Conservation (phyloP, 2,888 invertebrate species). For the Lasioglossum lativentre region DNA sequence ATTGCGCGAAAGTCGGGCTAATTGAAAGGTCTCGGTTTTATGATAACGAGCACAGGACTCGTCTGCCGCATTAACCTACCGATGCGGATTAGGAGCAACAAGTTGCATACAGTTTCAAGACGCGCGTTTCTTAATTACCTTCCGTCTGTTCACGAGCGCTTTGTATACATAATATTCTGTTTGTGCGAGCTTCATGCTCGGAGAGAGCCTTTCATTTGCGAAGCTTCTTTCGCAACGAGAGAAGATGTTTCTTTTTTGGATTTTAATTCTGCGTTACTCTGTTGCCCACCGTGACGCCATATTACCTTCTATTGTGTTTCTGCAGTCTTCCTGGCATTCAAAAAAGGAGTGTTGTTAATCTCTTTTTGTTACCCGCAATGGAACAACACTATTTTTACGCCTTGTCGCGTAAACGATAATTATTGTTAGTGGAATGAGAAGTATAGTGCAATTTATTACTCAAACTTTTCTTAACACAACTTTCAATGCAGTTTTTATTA, state of each 20-base stretch:
- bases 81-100: conserved; percentile 32
- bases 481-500: neutral
- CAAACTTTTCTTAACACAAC: neutral
- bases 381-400: no score
- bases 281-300: neutral
- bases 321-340: no score
- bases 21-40: neutral
- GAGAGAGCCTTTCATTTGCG: neutral
- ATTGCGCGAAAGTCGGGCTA: neutral
- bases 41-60: neutral
- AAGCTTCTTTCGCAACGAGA: neutral
- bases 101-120: conserved; percentile 1
- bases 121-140: conserved; percentile 11
- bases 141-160: neutral
- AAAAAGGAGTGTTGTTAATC: neutral
- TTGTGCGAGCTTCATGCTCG: neutral
- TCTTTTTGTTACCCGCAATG: neutral
- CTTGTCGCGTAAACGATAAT: no score
- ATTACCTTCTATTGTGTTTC: neutral
- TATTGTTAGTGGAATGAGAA: no score
- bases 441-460: neutral
- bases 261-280: neutral
- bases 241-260: neutral
- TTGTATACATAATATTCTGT: neutral
- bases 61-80: neutral